Evolutionary conservation across 2,797 vertebrate species (phyloP).

Genomic region (Phalloptychus januarius): DNA sequence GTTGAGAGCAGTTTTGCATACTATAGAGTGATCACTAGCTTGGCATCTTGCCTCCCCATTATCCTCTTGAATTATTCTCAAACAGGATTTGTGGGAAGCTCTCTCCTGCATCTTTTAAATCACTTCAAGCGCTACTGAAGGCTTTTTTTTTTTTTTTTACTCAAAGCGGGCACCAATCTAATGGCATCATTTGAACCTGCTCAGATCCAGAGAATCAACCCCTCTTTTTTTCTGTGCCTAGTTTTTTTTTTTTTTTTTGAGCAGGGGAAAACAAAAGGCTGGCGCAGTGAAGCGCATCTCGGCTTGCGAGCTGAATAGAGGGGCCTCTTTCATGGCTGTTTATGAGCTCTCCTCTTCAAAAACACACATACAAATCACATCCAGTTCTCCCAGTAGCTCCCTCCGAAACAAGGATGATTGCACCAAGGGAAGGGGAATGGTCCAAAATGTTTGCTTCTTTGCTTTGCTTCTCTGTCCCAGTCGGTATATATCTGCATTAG

Average conservation of each 20-base stretch:
- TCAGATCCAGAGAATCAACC: slow-evolving; percentile 71
- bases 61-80: slow-evolving; percentile 63
- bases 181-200: slow-evolving; percentile 77
- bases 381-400: slow-evolving; percentile 70
- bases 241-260: slow-evolving; percentile 67
- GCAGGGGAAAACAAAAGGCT: slow-evolving; percentile 74
- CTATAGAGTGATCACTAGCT: slow-evolving; percentile 70
- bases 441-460: slow-evolving; percentile 42
- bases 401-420: slow-evolving; percentile 57
- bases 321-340: slow-evolving; percentile 81
- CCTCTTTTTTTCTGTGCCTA: slow-evolving; percentile 66
- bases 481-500: slow-evolving; percentile 53
- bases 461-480: slow-evolving; percentile 39
- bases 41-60: slow-evolving; percentile 73
- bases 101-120: slow-evolving; percentile 77
- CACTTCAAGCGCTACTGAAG: slow-evolving; percentile 76
- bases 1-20: slow-evolving; percentile 74
- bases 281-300: slow-evolving; percentile 77
- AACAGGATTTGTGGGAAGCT: slow-evolving; percentile 75
- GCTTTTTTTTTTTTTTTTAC: slow-evolving; percentile 54
- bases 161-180: slow-evolving; percentile 74
- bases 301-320: slow-evolving; percentile 74
- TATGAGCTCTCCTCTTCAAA: slow-evolving; percentile 81
- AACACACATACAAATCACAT: slow-evolving; percentile 83
- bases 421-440: slow-evolving; percentile 19